phyloP scores from a whole-genome alignment of 1,140 invertebrate species.

The Ruditapes philippinarum region DNA sequence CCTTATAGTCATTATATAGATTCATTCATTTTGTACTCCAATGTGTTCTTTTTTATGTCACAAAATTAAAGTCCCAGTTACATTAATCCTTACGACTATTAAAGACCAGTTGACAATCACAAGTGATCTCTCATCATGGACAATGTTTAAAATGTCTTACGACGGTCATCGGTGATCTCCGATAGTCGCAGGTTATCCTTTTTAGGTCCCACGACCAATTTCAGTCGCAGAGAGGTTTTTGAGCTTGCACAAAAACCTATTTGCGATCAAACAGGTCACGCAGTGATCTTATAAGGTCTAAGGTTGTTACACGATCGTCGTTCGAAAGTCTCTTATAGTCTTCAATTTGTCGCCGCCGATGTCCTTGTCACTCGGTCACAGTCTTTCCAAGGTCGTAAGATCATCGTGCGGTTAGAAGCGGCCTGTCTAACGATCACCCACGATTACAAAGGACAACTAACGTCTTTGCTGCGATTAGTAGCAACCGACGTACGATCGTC shows the following conservation, averaged over 20 bases:
- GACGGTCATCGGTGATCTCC: constrained; percentile 9
- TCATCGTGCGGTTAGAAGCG: background rate
- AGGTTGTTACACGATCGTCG: too few relatives aligned
- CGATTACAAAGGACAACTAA: background rate
- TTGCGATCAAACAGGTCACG: background rate
- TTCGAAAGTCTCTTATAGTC: background rate
- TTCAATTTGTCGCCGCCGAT: background rate
- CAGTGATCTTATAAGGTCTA: too few relatives aligned
- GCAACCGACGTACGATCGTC: constrained; percentile 4
- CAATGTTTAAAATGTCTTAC: background rate
- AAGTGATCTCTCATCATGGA: background rate
- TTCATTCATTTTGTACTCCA: too few relatives aligned
- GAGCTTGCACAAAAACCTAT: constrained; percentile 10
- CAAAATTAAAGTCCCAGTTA: constrained; percentile 8
- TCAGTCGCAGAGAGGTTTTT: constrained; percentile 9
- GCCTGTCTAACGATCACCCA: constrained; percentile 1
- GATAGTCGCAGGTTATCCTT: background rate
- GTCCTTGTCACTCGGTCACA: too few relatives aligned
- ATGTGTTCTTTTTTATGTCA: too few relatives aligned
- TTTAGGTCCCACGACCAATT: background rate
- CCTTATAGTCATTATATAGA: too few relatives aligned
- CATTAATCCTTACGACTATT: background rate
- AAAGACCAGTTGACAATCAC: constrained; percentile 17
- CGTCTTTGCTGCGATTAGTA: background rate
- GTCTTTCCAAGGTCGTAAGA: too few relatives aligned